Base-by-base conservation (phyloP, 2,888 invertebrate genomes). In the Pammene fasciana region DNA sequence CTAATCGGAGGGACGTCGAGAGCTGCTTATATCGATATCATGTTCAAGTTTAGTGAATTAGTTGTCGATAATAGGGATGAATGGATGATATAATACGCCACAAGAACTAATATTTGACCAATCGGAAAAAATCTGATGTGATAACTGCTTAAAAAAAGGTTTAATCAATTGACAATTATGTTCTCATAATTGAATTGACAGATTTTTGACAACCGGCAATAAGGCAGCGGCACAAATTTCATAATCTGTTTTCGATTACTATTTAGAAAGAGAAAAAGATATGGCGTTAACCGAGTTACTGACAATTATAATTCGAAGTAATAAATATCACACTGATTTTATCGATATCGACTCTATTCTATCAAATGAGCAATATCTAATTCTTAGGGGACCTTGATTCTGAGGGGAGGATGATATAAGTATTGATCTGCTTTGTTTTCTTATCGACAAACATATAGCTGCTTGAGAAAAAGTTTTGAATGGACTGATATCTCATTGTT, bases 21-120 rank as follows among this genome's bases (percentile, higher is more conserved):
- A 38, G 26, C n/a, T 5, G 10, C 5, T 45, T 9, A 46, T 65
- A 65, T 70, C 65, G 65, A 65, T 70, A 65, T 18, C 26, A 38
- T 55, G 11, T 65, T 38, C 38, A 43, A 4, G 7, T 11, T 10
- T 43, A 9, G 43, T 26, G 26, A 26, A 1, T 26, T 26, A 26
- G 26, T 26, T 26, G 26, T 26, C 1, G 26, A 26, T 26, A 26
- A 26, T 3, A 26, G 26, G 26, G 26, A 26, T 26, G 26, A 43
- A 26, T 1, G 26, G 26, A 26, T 26, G 26, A 43, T 11, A 9
- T 9, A 43, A 43, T 38, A 9, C 0, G 38, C 38, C 6, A 43
- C 1, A 11, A 11, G 10, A 43, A 43, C 7, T 10, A 4, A 10
- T 1, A 43, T 43, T 43, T 0, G 9, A 38, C 38, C 9, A 38